Conservation (phyloP, 2,797 vertebrate species). For the Hybognathus amarus region DNA sequence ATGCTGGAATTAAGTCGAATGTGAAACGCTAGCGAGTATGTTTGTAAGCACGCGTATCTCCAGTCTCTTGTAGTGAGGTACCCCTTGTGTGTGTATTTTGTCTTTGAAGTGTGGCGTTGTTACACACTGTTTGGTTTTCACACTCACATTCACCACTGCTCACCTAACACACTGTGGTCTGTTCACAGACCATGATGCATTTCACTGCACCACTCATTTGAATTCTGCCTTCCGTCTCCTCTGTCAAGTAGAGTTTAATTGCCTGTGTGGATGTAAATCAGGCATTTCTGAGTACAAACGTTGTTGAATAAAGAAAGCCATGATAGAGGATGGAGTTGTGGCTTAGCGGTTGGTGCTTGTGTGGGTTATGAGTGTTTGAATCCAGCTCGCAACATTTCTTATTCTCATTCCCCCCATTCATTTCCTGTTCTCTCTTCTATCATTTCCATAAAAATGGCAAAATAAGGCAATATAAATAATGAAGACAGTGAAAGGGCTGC, state of each 20-base stretch:
- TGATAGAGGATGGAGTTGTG: background rate
- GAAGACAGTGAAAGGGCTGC: constrained; percentile 16
- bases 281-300: background rate
- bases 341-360: background rate
- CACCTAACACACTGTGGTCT: constrained; percentile 56
- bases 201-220: constrained; percentile 58
- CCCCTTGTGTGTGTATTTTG: constrained; percentile 35
- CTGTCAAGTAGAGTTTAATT: constrained; percentile 37
- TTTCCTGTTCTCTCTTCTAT: constrained; percentile 25
- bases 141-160: constrained; percentile 60
- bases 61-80: constrained; percentile 23
- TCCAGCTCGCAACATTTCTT: constrained; percentile 3
- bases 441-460: constrained; percentile 34
- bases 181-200: constrained; percentile 62
- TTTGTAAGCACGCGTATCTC: constrained; percentile 43
- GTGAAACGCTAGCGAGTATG: constrained; percentile 40
- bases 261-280: constrained; percentile 38
- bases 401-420: background rate
- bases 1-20: constrained; percentile 40
- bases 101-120: constrained; percentile 40
- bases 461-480: constrained; percentile 21
- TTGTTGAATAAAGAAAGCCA: background rate
- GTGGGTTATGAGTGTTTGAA: background rate
- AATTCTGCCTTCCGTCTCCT: constrained; percentile 48
- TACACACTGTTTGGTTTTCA: constrained; percentile 56